Percentiles rank a stretch among this genome's conserved stretches.
These are phyloP conservation scores for Epinephelus malabaricus DNA, from an alignment of 2,797 vertebrate species.

Conservation along the genomic window DNA sequence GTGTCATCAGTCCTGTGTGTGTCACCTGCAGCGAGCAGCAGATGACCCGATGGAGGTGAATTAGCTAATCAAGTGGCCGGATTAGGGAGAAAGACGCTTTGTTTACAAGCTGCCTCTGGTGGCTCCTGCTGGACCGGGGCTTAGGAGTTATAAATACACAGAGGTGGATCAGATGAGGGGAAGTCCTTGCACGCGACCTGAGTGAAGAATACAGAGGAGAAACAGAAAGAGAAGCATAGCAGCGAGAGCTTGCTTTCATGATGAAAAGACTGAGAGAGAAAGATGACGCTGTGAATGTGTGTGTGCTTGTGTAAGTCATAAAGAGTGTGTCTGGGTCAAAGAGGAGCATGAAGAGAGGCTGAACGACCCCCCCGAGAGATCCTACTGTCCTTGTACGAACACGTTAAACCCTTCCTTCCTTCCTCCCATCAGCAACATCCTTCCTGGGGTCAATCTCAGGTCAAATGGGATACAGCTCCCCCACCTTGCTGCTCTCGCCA, in stretches of 20 bases:
- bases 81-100: constrained; percentile 63
- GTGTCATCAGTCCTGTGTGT: constrained; percentile 24
- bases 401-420: constrained; percentile 61
- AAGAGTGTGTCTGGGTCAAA: constrained; percentile 35
- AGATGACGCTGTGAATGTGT: constrained; percentile 2
- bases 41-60: constrained; percentile 38
- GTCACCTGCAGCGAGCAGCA: constrained; percentile 39
- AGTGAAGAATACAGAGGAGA: constrained; percentile 44
- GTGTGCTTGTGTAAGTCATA: constrained; percentile 28
- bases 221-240: constrained; percentile 9
- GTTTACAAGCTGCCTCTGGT: constrained; percentile 51
- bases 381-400: constrained; percentile 49
- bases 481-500: constrained; percentile 8
- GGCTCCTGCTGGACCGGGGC: constrained; percentile 45
- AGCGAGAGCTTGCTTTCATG: constrained; percentile 15
- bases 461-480: constrained; percentile 50
- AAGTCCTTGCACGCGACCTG: constrained; percentile 56
- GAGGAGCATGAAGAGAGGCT: constrained; percentile 30
- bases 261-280: not conserved
- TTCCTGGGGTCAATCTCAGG: constrained; percentile 67
- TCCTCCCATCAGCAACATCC: constrained; percentile 70
- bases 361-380: constrained; percentile 48
- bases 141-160: constrained; percentile 72
- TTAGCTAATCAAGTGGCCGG: constrained; percentile 64
- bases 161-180: constrained; percentile 56